Evolutionary conservation across 2,113 vertebrate species (phyloP).

Genomic region (Paracanthobrama guichenoti): DNA sequence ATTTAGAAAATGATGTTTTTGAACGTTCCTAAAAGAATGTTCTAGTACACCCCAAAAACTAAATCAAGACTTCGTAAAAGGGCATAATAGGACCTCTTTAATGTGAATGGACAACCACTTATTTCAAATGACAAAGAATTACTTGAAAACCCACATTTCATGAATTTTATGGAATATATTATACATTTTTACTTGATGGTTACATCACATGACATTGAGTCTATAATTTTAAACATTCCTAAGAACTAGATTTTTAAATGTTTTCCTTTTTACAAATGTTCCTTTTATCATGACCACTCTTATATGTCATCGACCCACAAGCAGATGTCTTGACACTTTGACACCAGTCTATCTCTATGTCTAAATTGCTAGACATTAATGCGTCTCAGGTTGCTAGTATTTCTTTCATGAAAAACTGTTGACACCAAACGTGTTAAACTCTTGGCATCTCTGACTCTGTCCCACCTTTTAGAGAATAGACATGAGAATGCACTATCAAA

Average conservation of each 20-base stretch:
- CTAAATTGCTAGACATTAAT: not conserved
- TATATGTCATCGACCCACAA: not conserved
- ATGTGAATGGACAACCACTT: not conserved
- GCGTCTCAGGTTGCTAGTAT: not conserved
- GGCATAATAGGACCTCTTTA: no score
- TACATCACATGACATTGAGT: not conserved
- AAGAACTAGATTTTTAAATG: not conserved
- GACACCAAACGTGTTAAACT: not conserved
- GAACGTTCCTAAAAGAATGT: no score
- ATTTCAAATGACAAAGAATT: not conserved
- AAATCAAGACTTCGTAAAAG: no score
- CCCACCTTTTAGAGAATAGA: no score
- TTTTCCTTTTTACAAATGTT: not conserved
- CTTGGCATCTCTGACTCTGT: no score
- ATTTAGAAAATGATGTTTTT: no score
- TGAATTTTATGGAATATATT: not conserved
- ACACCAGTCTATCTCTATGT: not conserved
- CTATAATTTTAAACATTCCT: not conserved
- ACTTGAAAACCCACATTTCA: not conserved
- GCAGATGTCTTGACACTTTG: not conserved
- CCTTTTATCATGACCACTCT: not conserved
- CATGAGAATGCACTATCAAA: no score
- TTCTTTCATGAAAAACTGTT: not conserved
- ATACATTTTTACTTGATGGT: not conserved
- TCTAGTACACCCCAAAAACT: no score